Percentiles rank a stretch among this genome's conserved stretches.
Conservation (phyloP, 2,888 invertebrate genomes). For the Boloria euphrosyne region DNA sequence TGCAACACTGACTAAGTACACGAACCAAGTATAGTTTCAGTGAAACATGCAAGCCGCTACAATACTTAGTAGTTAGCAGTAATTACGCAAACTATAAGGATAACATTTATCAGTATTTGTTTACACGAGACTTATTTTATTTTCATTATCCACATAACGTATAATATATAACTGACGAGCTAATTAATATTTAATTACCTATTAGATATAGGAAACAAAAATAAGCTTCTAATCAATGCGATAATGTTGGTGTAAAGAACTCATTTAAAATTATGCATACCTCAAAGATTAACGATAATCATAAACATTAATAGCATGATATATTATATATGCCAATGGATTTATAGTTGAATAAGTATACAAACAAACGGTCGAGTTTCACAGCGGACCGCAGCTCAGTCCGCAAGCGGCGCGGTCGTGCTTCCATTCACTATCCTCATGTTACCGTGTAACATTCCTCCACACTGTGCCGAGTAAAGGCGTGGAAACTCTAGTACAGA, state of each 20-base stretch:
- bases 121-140: no score
- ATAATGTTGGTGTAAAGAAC: slow-evolving; percentile 7
- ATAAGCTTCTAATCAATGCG: neutral
- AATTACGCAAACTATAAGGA: neutral
- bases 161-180: neutral
- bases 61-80: neutral
- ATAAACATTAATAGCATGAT: neutral
- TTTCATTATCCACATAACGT: neutral
- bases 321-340: neutral
- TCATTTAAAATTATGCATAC: slow-evolving; percentile 5
- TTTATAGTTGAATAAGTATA: slow-evolving; percentile 15
- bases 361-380: slow-evolving; percentile 47
- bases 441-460: slow-evolving; percentile 53
- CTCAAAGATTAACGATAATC: neutral
- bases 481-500: slow-evolving; percentile 22
- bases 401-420: slow-evolving; percentile 46
- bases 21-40: neutral
- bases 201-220: neutral
- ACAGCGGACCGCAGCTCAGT: slow-evolving; percentile 44
- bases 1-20: neutral
- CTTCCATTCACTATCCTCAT: slow-evolving; percentile 59
- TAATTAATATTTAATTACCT: neutral
- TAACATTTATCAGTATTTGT: neutral
- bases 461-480: slow-evolving; percentile 27
- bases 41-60: neutral